phyloP scores from a whole-genome alignment of 2,888 invertebrate species.

The Hemistola chrysoprasaria region DNA sequence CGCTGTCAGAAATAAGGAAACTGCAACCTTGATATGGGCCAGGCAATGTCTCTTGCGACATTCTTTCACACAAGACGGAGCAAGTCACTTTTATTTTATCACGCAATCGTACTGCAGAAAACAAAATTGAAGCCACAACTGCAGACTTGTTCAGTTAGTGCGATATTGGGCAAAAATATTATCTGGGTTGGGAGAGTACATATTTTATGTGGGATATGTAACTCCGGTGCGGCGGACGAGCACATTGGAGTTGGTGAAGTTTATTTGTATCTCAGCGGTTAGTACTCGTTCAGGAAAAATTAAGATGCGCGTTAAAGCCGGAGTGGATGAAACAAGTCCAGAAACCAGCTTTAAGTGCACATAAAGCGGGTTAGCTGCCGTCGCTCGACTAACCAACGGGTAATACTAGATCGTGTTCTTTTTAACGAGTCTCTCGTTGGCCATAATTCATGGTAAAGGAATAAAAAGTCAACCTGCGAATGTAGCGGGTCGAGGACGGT shows the following conservation, averaged over 20 bases:
- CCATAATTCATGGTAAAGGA: constrained; percentile 61
- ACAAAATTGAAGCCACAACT: constrained; percentile 12
- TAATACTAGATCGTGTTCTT: constrained; percentile 70
- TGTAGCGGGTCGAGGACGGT: constrained; percentile 33
- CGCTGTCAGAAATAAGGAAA: constrained; percentile 32
- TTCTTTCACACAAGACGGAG: constrained; percentile 24
- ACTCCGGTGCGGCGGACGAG: constrained; percentile 4
- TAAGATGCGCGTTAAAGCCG: constrained; percentile 72
- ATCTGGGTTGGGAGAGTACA: constrained; percentile 6
- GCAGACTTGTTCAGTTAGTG: neutral
- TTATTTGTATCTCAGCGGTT: constrained; percentile 47
- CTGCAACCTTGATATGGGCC: constrained; percentile 28
- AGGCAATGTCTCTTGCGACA: constrained; percentile 21
- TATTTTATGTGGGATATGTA: constrained; percentile 18
- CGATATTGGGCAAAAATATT: constrained; percentile 7
- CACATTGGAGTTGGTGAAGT: constrained; percentile 32
- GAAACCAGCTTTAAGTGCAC: constrained; percentile 70
- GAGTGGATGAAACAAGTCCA: constrained; percentile 66
- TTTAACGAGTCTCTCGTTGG: constrained; percentile 66
- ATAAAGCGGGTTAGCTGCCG: constrained; percentile 69
- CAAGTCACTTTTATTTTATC: constrained; percentile 17
- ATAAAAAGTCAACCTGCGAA: constrained; percentile 61
- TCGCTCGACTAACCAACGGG: constrained; percentile 55
- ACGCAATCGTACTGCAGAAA: constrained; percentile 13
- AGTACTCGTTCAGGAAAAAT: constrained; percentile 55